Evolutionary conservation across 2,888 invertebrate species (phyloP), one percentile per base, ranked within the genome.

Genomic region (Anarsia innoxiella): DNA sequence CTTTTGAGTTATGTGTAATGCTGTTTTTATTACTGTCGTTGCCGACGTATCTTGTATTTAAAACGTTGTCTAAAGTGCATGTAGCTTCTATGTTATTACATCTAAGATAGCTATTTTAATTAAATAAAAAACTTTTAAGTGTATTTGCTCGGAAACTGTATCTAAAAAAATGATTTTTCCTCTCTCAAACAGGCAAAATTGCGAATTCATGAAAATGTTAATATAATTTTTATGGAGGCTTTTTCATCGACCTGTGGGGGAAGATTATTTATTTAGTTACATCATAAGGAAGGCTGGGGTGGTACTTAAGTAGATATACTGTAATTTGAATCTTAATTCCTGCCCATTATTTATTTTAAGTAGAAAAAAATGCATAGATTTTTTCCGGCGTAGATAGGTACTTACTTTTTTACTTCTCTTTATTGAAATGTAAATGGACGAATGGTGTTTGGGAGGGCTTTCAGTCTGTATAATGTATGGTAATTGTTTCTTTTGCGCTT

Each of bases 251-350:
- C 67, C 63, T 68, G 63, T 31, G 27, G 59, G 61, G 59, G 55
- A 59, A 60, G 54, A 59, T 71, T 68, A 63, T 69, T 71, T 77
- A 70, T 68, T 61, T 60, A 67, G 63, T 65, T 53, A 56, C 53
- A 48, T 46, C 53, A 49, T 45, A 35, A 51, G 46, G 61, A n/a
- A n/a, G n/a, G n/a, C n/a, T n/a, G n/a, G 60, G 50, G 47, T 50
- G 27, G 11, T 53, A 51, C 66, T 66, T 73, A 70, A 72, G 66
- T 54, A 69, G 75, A 75, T 75, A 70, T 62, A 67, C 66, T 58
- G 67, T 70, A 71, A 79, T 77, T 78, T 75, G 69, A 76, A 77
- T 77, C 70, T 71, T 78, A 78, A 78, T 73, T 69, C 66, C 58
- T 54, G 53, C 58, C 67, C 70, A 78, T 79, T 77, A 73, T 75